These are phyloP conservation scores for Nephrocerus scutellatus DNA, from an alignment of 2,888 invertebrate species.

Conservation along the genomic window DNA sequence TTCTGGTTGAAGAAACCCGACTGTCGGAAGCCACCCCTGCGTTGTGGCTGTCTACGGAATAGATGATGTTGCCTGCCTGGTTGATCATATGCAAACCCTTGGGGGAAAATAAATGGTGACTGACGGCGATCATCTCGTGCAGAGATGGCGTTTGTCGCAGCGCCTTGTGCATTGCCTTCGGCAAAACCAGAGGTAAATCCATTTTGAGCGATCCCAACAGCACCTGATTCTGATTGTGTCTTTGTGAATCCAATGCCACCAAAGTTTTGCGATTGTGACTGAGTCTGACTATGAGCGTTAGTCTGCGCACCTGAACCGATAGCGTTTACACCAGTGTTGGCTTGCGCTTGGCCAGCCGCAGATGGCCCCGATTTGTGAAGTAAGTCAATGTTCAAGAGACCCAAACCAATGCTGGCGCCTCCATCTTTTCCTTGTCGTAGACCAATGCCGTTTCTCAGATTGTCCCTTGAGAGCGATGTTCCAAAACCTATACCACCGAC, in stretches of 20 bases:
- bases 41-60: constrained; percentile 2
- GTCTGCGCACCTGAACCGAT: constrained; percentile 33
- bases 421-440: constrained; percentile 35
- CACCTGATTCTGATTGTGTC: constrained; percentile 34
- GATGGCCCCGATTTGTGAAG: constrained; percentile 26
- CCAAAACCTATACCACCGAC: constrained; percentile 38
- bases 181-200: constrained; percentile 37
- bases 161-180: constrained; percentile 27
- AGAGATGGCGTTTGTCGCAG: constrained; percentile 21
- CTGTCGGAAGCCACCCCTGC: not conserved
- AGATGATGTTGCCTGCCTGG: constrained; percentile 1
- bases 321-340: constrained; percentile 32
- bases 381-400: constrained; percentile 35
- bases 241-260: constrained; percentile 33
- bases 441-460: constrained; percentile 36
- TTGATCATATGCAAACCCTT: constrained; percentile 8
- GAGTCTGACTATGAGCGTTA: constrained; percentile 31
- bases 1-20: constrained; percentile 10
- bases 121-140: constrained; percentile 8
- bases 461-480: constrained; percentile 37
- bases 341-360: constrained; percentile 25
- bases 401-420: constrained; percentile 35
- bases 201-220: constrained; percentile 29
- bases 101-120: constrained; percentile 15
- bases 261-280: constrained; percentile 27